phyloP scores from a whole-genome alignment of 2,888 invertebrate genomes.

The Euproctis similis region DNA sequence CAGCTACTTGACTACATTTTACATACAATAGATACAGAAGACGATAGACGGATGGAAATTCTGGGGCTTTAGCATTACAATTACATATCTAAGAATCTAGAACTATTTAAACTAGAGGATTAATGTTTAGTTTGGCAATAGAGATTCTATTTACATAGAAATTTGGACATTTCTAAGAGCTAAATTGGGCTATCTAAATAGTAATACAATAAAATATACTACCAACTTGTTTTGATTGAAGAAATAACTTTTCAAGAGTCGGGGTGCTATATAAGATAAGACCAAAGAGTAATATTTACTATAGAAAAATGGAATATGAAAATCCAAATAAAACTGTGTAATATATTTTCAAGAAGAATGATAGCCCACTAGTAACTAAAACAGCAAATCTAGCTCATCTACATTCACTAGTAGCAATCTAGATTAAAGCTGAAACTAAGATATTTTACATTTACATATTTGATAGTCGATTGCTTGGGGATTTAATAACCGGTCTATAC shows the following conservation, averaged over 20 bases:
- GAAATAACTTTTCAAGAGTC: too few relatives aligned
- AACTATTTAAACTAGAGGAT: constrained; percentile 25
- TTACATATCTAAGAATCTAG: constrained; percentile 44
- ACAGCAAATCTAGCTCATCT: constrained; percentile 41
- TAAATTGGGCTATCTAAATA: constrained; percentile 15
- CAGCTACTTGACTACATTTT: constrained; percentile 57
- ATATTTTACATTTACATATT: too few relatives aligned
- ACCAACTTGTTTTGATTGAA: too few relatives aligned
- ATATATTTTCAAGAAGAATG: too few relatives aligned
- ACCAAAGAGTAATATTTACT: not conserved
- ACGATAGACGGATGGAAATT: constrained; percentile 76
- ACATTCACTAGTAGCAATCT: constrained; percentile 29
- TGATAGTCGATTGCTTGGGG: too few relatives aligned
- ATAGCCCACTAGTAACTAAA: constrained; percentile 21
- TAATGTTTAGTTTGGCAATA: constrained; percentile 40
- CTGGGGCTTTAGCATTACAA: constrained; percentile 73
- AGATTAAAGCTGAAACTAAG: constrained; percentile 18
- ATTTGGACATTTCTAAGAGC: constrained; percentile 14
- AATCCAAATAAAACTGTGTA: not conserved
- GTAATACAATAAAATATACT: too few relatives aligned
- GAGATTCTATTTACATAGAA: constrained; percentile 29
- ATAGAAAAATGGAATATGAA: not conserved
- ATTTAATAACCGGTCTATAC: constrained; percentile 14
- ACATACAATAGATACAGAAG: constrained; percentile 71
- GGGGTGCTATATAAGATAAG: too few relatives aligned